These are phyloP conservation scores for Gadopsis marmoratus DNA, from an alignment of 2,797 vertebrate genomes.

Conservation along the genomic window DNA sequence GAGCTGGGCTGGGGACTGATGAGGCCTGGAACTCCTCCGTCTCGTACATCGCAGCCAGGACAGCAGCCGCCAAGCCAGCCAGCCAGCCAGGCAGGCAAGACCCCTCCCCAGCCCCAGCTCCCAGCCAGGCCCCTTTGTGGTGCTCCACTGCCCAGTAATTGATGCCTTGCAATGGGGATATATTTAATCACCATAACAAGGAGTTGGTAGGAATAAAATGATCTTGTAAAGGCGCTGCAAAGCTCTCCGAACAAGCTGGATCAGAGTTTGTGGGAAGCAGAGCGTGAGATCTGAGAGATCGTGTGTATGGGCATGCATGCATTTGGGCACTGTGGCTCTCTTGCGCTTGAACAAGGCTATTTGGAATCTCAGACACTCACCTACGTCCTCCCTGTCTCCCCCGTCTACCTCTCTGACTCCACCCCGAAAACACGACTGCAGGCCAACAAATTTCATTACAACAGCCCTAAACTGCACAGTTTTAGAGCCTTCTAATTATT, in stretches of 20 bases:
- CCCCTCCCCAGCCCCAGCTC: conserved; percentile 67
- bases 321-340: conserved; percentile 22
- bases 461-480: conserved; percentile 86
- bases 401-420: conserved; percentile 55
- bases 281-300: conserved; percentile 55
- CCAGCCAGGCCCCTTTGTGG: conserved; percentile 78
- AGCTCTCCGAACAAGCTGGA: conserved; percentile 73
- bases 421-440: conserved; percentile 72
- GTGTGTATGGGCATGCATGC: conserved; percentile 40
- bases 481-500: conserved; percentile 93
- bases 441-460: conserved; percentile 88
- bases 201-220: conserved; percentile 84
- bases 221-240: conserved; percentile 84
- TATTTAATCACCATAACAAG: conserved; percentile 88
- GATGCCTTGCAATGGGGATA: conserved; percentile 86
- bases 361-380: conserved; percentile 55
- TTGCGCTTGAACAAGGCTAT: conserved; percentile 2
- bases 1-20: conserved; percentile 64
- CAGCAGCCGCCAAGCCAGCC: conserved; percentile 66
- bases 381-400: conserved; percentile 44
- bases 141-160: conserved; percentile 86
- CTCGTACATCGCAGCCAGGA: conserved; percentile 75
- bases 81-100: conserved; percentile 56
- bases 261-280: conserved; percentile 71
- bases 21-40: conserved; percentile 75